Base-by-base conservation (phyloP, 2,797 vertebrate species). In the Crypturellus tataupa region DNA sequence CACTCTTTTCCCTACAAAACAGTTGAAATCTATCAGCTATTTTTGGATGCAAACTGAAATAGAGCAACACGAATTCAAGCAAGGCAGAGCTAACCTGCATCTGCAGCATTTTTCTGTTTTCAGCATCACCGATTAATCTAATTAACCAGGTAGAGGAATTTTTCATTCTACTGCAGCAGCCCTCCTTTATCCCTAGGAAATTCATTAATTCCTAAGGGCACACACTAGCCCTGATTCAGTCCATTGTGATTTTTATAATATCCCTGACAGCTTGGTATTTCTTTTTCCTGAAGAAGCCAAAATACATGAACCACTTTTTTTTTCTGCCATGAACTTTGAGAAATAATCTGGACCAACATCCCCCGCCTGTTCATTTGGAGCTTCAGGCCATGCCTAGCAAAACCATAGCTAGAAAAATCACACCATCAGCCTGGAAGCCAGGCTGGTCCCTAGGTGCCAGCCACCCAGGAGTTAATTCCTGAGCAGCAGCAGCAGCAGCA, bases 21-120 rank as follows among this genome's bases (percentile, higher is more conserved):
- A 73, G 67, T 93, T 95, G 92, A 89, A 80, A 80, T 78, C 92
- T 59, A 58, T 88, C 78, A 81, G 80, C 91, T 97, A 94, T 96
- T 96, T 97, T 91, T 88, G 93, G 96, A 91, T 87, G 92, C 91
- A 87, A 85, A 73, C 87, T 90, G 90, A 95, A 96, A 93, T 35
- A 92, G 65, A 94, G 84, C 70, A 82, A 80, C 62, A 85, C 6
- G 39, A 91, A 96, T 88, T 80, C 84, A 80, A 93, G 80, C 69
- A 86, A 91, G 87, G 93, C 91, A 93, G 85, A 29, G 58, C 80
- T 92, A 96, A 93, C 94, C 96, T 96, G 96, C 89, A 94, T 93
- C 91, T 95, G 94, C 89, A 94, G 95, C 87, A 85, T 90, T 87
- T 80, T 93, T 94, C n/a, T 85, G 92, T 37, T 87, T 89, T 90